These are phyloP conservation scores for Melipona beecheii DNA, from an alignment of 2,888 invertebrate genomes.

Conservation along the genomic window DNA sequence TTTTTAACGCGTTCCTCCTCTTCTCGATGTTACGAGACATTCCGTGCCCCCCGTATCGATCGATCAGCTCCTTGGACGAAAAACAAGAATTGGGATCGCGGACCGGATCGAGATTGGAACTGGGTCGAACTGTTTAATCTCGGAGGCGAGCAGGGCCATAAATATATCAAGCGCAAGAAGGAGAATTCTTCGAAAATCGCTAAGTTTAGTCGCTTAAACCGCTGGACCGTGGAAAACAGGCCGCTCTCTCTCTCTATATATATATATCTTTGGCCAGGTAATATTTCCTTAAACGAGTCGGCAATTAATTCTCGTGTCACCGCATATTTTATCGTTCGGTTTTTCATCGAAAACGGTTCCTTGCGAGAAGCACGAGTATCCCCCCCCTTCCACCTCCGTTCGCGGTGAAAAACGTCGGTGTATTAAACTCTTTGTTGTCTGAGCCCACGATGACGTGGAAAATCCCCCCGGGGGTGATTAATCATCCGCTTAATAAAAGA, in stretches of 20 bases:
- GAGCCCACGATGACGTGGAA: slow-evolving; percentile 34
- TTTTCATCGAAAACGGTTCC: slow-evolving; percentile 26
- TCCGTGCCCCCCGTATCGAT: not conserved
- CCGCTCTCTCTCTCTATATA: not conserved
- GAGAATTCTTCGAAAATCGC: not conserved
- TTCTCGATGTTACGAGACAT: not conserved
- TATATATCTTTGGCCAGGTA: not conserved
- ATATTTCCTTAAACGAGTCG: slow-evolving; percentile 24
- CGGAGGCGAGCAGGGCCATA: not conserved
- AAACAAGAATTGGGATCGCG: not conserved
- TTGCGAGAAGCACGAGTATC: slow-evolving; percentile 7
- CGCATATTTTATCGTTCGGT: slow-evolving; percentile 40
- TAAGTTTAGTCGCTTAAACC: not conserved
- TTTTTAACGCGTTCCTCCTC: too few species aligned
- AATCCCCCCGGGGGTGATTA: slow-evolving; percentile 56
- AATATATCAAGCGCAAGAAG: not conserved
- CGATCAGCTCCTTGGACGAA: not conserved
- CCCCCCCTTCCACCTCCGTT: not conserved
- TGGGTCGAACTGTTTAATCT: not conserved
- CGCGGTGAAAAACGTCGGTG: slow-evolving; percentile 18
- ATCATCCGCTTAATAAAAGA: slow-evolving; percentile 59
- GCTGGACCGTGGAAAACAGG: not conserved
- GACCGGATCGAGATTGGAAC: not conserved
- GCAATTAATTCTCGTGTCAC: slow-evolving; percentile 38
- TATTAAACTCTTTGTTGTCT: slow-evolving; percentile 13